Evolutionary conservation across 2,113 vertebrate species (phyloP).

Genomic region (Poecilia latipinna): DNA sequence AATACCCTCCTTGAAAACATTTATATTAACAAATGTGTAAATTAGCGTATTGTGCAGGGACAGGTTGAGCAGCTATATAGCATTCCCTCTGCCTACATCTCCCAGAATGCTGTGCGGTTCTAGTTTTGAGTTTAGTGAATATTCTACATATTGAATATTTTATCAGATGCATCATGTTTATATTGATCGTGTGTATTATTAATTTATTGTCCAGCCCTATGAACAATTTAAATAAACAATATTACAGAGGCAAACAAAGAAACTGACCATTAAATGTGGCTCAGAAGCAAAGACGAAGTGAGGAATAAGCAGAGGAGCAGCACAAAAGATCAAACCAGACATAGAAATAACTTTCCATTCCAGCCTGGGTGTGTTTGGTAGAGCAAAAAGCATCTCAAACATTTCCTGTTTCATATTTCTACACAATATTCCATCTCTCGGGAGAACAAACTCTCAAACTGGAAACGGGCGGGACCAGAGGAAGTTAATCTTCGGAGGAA

Average conservation of each 20-base stretch:
- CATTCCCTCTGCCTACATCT: no score
- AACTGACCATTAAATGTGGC: slow-evolving; percentile 20
- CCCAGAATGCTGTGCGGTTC: no score
- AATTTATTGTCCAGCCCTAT: no score
- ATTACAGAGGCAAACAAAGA: not conserved
- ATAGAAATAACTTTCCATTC: not conserved
- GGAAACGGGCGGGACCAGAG: slow-evolving; percentile 47
- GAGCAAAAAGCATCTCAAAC: slow-evolving; percentile 1
- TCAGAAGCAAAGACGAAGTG: not conserved
- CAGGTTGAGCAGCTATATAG: no score
- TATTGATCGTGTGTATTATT: no score
- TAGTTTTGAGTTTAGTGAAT: no score
- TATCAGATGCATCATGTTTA: no score
- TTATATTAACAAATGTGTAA: no score
- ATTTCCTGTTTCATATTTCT: slow-evolving; percentile 69
- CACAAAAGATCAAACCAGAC: slow-evolving; percentile 4
- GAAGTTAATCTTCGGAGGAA: slow-evolving; percentile 39
- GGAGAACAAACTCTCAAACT: slow-evolving; percentile 28
- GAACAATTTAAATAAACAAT: not conserved
- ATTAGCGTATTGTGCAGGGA: no score
- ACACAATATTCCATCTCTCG: slow-evolving; percentile 38
- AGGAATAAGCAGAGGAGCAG: not conserved
- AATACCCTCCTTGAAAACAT: no score
- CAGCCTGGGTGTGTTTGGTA: not conserved
- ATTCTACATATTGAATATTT: no score